These are phyloP conservation scores for Platysteira castanea DNA, from an alignment of 2,113 vertebrate species.

Conservation along the genomic window DNA sequence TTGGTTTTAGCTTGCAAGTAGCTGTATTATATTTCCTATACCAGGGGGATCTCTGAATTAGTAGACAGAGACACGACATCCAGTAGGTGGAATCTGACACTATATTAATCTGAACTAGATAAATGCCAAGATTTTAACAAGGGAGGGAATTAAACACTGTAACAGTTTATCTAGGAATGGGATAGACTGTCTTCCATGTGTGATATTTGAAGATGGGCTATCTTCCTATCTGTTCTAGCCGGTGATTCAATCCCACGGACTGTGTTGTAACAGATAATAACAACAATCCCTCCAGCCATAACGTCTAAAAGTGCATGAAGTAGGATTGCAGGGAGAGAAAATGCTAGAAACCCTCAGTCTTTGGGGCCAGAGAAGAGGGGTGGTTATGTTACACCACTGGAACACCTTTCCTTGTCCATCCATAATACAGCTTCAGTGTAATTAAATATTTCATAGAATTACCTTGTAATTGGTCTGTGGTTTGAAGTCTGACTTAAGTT, in stretches of 20 bases:
- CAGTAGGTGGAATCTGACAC: conserved; percentile 39
- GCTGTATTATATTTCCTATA: conserved; percentile 31
- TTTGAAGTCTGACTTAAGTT: not conserved
- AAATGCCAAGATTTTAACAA: conserved; percentile 31
- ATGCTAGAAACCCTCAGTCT: not conserved
- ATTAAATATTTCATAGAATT: not conserved
- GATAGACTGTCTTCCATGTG: not conserved
- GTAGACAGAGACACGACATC: not conserved
- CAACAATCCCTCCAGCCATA: not conserved
- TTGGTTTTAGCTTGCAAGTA: conserved; percentile 28
- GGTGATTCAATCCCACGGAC: not conserved
- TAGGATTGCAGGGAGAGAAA: not conserved
- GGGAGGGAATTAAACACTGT: not conserved
- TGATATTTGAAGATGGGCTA: not conserved
- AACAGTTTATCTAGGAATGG: not conserved
- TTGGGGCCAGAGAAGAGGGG: not conserved
- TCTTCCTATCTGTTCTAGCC: not conserved
- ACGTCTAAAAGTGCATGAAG: not conserved
- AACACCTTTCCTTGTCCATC: not conserved
- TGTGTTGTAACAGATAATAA: not conserved
- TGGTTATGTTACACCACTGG: not conserved
- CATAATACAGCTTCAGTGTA: not conserved
- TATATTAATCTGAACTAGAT: conserved; percentile 33
- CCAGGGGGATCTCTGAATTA: not conserved
- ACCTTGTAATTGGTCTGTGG: not conserved